A percentile compares a stretch with the other conserved stretches of the same genome.
phyloP scores from a whole-genome alignment of 2,888 invertebrate species.

The Orgyia antiqua region DNA sequence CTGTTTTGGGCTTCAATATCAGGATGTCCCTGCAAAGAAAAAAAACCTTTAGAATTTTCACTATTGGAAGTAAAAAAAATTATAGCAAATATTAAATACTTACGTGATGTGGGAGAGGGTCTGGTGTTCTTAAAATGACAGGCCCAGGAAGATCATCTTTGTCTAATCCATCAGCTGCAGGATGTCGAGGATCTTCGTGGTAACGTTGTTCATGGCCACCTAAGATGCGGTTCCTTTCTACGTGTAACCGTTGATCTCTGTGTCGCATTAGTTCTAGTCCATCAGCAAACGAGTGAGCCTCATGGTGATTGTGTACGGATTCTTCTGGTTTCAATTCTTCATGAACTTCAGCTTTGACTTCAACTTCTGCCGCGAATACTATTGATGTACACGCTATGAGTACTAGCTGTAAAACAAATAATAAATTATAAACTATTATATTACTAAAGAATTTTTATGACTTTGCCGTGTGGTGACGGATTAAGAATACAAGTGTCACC shows the following conservation, averaged over 20 bases:
- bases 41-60: no score
- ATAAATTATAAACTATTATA: no score
- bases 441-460: no score
- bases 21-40: slow-evolving; percentile 28
- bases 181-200: slow-evolving; percentile 2
- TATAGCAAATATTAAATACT: slow-evolving; percentile 7
- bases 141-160: slow-evolving; percentile 22
- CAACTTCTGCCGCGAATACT: slow-evolving; percentile 11
- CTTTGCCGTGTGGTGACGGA: no score
- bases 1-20: slow-evolving; percentile 38
- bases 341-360: slow-evolving; percentile 1
- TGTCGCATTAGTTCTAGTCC: slow-evolving; percentile 24
- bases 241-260: slow-evolving; percentile 12
- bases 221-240: not conserved
- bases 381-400: slow-evolving; percentile 19
- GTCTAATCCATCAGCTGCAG: slow-evolving; percentile 10
- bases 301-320: slow-evolving; percentile 1
- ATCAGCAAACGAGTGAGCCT: slow-evolving; percentile 12
- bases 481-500: no score
- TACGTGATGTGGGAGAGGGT: slow-evolving; percentile 24
- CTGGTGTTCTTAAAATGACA: slow-evolving; percentile 26
- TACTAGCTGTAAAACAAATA: slow-evolving; percentile 22
- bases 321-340: slow-evolving; percentile 17
- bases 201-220: not conserved
- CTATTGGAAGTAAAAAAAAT: no score